A percentile compares a stretch with the other conserved stretches of the same genome.
phyloP scores from a whole-genome alignment of 1,140 invertebrate genomes.

The Heliconius melpomene region DNA sequence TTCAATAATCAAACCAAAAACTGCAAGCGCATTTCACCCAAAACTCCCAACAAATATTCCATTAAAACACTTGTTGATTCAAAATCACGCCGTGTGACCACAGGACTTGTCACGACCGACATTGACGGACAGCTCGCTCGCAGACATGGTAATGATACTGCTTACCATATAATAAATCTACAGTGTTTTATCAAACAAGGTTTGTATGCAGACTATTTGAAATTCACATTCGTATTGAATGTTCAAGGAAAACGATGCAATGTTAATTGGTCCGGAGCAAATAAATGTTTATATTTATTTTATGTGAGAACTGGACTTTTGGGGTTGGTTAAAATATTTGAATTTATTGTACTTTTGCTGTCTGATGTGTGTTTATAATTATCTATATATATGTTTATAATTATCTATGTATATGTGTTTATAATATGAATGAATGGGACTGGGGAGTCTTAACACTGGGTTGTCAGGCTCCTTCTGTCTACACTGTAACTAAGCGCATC shows the following conservation, averaged over 20 bases:
- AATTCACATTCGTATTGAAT: slow-evolving; percentile 37
- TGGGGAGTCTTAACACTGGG: no score
- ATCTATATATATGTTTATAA: no score
- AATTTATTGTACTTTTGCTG: no score
- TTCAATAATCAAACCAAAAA: neutral
- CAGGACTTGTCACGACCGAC: slow-evolving; percentile 49
- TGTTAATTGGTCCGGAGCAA: neutral
- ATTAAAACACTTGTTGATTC: slow-evolving; percentile 24
- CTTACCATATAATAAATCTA: slow-evolving; percentile 74
- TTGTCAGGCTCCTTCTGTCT: no score
- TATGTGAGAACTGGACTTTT: neutral
- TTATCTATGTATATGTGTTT: no score
- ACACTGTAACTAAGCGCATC: no score
- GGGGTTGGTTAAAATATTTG: neutral
- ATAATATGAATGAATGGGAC: no score
- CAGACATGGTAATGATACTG: slow-evolving; percentile 72
- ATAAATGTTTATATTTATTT: neutral
- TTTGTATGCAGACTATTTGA: slow-evolving; percentile 33
- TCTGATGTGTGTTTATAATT: no score
- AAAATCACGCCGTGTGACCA: slow-evolving; percentile 35
- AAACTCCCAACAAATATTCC: neutral
- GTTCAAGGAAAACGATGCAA: neutral
- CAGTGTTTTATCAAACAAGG: slow-evolving; percentile 46
- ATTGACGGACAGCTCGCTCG: slow-evolving; percentile 64
- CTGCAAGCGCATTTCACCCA: neutral